Evolutionary conservation across 2,113 vertebrate species (phyloP).

Genomic region (Pholis gunnellus): DNA sequence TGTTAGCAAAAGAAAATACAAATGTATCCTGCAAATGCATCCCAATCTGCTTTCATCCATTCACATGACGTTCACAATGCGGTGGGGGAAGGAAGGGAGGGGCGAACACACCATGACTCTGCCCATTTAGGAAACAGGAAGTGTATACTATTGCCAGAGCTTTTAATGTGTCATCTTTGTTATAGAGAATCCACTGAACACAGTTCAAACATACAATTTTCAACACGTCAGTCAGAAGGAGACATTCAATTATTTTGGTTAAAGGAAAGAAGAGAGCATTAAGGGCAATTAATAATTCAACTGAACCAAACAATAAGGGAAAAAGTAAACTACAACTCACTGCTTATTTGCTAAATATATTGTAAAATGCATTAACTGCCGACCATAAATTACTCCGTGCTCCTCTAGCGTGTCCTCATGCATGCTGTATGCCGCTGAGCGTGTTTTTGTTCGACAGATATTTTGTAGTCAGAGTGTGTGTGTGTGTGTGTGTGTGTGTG

Average conservation of each 20-base stretch:
- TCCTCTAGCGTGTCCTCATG: conserved; percentile 11
- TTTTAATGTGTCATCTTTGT: too few relatives aligned
- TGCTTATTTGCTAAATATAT: background rate
- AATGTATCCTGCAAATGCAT: too few relatives aligned
- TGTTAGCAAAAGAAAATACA: too few relatives aligned
- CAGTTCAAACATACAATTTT: conserved; percentile 7
- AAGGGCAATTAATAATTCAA: conserved; percentile 9
- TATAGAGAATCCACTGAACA: background rate
- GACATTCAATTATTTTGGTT: background rate
- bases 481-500: background rate
- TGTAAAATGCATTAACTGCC: background rate
- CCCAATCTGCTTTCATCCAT: too few relatives aligned
- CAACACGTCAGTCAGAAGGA: conserved; percentile 11
- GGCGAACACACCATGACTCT: too few relatives aligned
- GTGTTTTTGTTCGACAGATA: conserved; percentile 6
- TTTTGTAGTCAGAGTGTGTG: background rate
- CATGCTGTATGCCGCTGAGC: background rate
- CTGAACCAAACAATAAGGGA: background rate
- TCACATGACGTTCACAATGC: too few relatives aligned
- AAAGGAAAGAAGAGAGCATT: background rate
- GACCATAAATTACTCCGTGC: conserved; percentile 20
- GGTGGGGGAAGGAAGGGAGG: too few relatives aligned
- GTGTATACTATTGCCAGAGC: too few relatives aligned
- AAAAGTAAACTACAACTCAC: background rate
- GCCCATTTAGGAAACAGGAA: too few relatives aligned